Evolutionary conservation across 2,797 vertebrate genomes (phyloP), one percentile per base, ranked within the genome.

Genomic region (Sebastes trivittatus): DNA sequence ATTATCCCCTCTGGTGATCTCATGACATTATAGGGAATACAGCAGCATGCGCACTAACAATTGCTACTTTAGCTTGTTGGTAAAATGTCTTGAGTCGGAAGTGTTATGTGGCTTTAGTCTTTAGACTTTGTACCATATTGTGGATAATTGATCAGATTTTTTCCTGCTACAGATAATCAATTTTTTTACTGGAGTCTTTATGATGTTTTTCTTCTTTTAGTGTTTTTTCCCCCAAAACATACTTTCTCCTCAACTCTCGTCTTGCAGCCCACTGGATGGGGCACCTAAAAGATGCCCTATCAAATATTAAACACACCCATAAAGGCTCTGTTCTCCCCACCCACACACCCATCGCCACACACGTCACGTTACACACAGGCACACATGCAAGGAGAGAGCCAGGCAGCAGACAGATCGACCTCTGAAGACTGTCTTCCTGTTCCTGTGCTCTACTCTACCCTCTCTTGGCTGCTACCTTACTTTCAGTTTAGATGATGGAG

Each of bases 291-390:
- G 85, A 85, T 63, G 81, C 84, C 71, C 78, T 54, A 92, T 94
- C 81, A 93, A 94, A 88, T 93, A 93, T 94, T 93, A 86, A 91
- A 89, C 27, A 2, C 77, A 75, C 77, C 77, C 83, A 69, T 77
- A 54, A 84, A 90, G 70, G 23, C 73, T 79, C 46, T 63, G 79
- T 71, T 84, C 78, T 85, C 89, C 76, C 87, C 88, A 81, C 89
- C 75, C 83, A 88, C 82, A 77, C 76, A 58, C 62, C 62, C 83
- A 60, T 56, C 4, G 4, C 29, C 66, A 42, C 79, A 65, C 52
- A 62, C 54, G 14, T 49, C 79, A 71, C 69, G 38, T 46, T 74
- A 73, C 72, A 75, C 63, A 78, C 38, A 87, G 4, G n/a, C 72
- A 77, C 77, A 85, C 72, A 69, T 54, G 56, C 36, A 60, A 68